Percentiles rank a stretch among this genome's conserved stretches.
These are phyloP conservation scores for Acanthosoma haemorrhoidale DNA, from an alignment of 2,888 invertebrate species.

Conservation along the genomic window DNA sequence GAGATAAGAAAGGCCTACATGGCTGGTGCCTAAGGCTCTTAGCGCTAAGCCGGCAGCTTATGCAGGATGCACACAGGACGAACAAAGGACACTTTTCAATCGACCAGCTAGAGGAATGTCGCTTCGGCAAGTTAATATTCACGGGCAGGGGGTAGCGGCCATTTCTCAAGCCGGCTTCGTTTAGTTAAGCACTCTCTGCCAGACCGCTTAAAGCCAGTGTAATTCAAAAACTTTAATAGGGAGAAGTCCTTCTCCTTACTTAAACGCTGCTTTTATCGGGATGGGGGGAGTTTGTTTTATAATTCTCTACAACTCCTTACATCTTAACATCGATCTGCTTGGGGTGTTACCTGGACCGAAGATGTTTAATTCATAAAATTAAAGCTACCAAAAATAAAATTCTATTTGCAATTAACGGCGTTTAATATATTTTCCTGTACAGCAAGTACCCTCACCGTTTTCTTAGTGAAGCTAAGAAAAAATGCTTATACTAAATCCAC, in stretches of 20 bases:
- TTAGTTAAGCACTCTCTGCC: neutral
- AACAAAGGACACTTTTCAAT: conserved; percentile 22
- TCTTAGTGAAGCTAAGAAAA: too few species aligned
- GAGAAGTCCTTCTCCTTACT: neutral
- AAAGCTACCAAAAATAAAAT: too few species aligned
- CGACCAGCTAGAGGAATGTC: neutral
- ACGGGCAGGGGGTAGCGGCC: neutral
- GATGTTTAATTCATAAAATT: too few species aligned
- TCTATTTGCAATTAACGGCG: too few species aligned
- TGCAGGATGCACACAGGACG: neutral
- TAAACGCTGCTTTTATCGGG: conserved; percentile 24
- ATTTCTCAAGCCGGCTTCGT: conserved; percentile 19
- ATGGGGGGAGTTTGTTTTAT: conserved; percentile 22
- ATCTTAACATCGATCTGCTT: too few species aligned
- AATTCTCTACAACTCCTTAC: conserved; percentile 18
- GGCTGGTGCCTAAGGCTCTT: neutral
- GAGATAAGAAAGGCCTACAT: conserved; percentile 3
- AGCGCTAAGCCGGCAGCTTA: conserved; percentile 7
- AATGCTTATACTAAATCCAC: too few species aligned
- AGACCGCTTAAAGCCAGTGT: conserved; percentile 18
- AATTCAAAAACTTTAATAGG: conserved; percentile 30
- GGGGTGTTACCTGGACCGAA: too few species aligned
- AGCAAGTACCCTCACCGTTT: too few species aligned
- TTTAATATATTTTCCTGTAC: too few species aligned
- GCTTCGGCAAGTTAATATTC: neutral